Conservation (phyloP, 1,140 invertebrate genomes). For the Spodoptera litura region DNA sequence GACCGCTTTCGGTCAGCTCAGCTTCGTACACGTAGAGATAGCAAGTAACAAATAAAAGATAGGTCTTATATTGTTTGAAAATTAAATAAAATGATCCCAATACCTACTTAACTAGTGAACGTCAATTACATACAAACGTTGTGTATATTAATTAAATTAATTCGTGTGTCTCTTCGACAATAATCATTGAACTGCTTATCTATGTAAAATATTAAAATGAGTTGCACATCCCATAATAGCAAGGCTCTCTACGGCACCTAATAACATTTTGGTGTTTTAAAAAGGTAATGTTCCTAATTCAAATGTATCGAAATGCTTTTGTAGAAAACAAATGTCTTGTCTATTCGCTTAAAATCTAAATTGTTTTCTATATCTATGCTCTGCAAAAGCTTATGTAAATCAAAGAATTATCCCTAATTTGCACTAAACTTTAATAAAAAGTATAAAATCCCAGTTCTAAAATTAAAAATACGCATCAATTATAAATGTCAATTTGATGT, state of each 20-base stretch:
- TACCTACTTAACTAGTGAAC: constrained; percentile 20
- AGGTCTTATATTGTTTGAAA: no score
- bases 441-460: constrained; percentile 15
- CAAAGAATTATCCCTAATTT: background rate
- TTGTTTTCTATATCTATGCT: no score
- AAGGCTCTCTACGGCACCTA: constrained; percentile 9
- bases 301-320: background rate
- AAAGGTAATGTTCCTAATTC: constrained; percentile 7
- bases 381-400: background rate
- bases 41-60: no score
- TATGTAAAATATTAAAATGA: background rate
- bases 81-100: no score
- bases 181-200: constrained; percentile 30
- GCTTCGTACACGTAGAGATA: no score
- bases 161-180: constrained; percentile 32
- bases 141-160: constrained; percentile 18
- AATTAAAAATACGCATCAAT: constrained; percentile 56
- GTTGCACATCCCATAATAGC: constrained; percentile 14
- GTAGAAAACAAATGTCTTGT: no score
- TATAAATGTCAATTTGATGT: constrained; percentile 72
- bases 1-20: no score
- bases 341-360: no score
- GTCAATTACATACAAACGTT: constrained; percentile 32
- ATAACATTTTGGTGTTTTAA: background rate
- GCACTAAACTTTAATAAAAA: background rate